Evolutionary conservation across 2,888 invertebrate species (phyloP), one percentile per base, ranked within the genome.

Genomic region (Aleiodes testaceus): DNA sequence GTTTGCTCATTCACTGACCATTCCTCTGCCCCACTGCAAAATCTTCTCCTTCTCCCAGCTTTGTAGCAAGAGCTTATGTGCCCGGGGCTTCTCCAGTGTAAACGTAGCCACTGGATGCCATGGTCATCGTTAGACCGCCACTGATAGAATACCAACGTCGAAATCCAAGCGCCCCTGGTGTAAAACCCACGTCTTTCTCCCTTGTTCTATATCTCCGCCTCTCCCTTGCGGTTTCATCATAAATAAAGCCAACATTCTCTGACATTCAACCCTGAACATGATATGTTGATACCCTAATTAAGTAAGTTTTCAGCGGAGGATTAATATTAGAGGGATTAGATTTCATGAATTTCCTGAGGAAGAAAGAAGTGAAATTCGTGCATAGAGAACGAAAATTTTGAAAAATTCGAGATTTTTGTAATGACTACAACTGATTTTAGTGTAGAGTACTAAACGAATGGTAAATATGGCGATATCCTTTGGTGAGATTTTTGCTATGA

Each of bases 161-260:
- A 61, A 68, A 61, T 61, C 36, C 49, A 47, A 68, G 42, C 49
- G 30, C 59, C 47, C 16, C n/a, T 64, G 47, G 9, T 72, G 64
- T 72, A 68, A 71, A 30, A 64, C 65, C 53, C 72, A 2, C 36
- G 36, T 36, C 36, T 9, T 36, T 36, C 36, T 36, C 36, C 9
- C 36, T 36, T 9, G 7, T 9, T 6, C 36, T 36, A 9, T 63
- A 18, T 12, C 45, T 36, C 26, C 66, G 63, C 68, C 74, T 59
- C 20, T 52, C 42, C 26, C 45, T 53, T 65, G 61, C 74, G 14
- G 14, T 20, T 20, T 20, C 50, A 68, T 53, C 67, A 45, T 70
- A 72, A 72, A 70, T 67, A 53, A 22, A 65, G 36, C 55, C 20
- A 70, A 70, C 72, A 69, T 66, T 72, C 69, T 72, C 68, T 72